These are phyloP conservation scores for Ganaspis brasiliensis DNA, from an alignment of 2,888 invertebrate genomes.

Conservation along the genomic window DNA sequence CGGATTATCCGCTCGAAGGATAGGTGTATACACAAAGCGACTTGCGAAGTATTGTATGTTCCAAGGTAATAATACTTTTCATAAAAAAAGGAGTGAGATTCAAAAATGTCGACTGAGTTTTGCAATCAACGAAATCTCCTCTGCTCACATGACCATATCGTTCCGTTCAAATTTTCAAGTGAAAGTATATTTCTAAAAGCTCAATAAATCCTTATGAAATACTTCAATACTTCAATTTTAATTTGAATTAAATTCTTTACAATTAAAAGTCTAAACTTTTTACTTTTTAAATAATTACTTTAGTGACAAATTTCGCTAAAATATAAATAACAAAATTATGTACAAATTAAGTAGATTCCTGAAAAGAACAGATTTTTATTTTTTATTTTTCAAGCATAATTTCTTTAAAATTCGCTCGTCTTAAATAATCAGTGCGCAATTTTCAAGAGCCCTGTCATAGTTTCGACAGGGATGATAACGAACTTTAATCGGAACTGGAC, in stretches of 20 bases:
- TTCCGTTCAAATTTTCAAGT: background rate
- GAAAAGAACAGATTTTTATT: too few species aligned
- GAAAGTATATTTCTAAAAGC: background rate
- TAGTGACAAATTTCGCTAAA: too few species aligned
- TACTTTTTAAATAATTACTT: too few species aligned
- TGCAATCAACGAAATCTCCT: conserved; percentile 4
- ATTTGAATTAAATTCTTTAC: too few species aligned
- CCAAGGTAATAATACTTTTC: conserved; percentile 1
- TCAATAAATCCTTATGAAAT: too few species aligned
- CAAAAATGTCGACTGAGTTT: conserved; percentile 2
- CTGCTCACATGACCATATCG: background rate
- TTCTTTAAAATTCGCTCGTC: background rate
- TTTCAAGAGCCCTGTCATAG: conserved; percentile 12
- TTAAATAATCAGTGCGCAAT: conserved; percentile 1
- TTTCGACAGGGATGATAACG: conserved; percentile 47
- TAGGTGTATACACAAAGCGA: conserved; percentile 57
- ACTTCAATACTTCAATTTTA: too few species aligned
- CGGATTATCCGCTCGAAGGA: conserved; percentile 69
- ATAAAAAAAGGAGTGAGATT: background rate
- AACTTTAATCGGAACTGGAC: conserved; percentile 58
- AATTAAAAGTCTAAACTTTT: too few species aligned
- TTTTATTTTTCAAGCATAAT: background rate
- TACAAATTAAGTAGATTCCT: too few species aligned
- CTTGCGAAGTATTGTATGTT: conserved; percentile 26
- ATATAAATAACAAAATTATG: too few species aligned